Evolutionary conservation across 2,797 vertebrate species (phyloP), one percentile per base, ranked within the genome.

Genomic region (Hippocampus kuda): DNA sequence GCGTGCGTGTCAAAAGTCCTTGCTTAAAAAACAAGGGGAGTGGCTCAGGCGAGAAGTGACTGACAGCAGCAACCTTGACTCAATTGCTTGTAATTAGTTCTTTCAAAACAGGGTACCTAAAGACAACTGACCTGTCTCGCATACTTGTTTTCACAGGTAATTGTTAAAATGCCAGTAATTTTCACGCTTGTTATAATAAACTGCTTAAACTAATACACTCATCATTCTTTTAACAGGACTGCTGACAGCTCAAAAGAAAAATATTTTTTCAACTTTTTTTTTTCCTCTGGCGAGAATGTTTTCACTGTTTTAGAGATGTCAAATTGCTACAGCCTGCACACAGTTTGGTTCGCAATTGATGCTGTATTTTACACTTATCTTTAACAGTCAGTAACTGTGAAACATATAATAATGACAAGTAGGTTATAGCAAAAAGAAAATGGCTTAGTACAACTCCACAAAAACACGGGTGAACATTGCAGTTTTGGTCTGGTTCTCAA

Each of bases 1-100:
- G n/a, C n/a, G 68, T 67, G 22, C 27, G 24, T 51, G 67, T 30
- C 91, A 92, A 91, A 82, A 85, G 88, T 81, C 89, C 90, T 90
- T 91, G 90, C 86, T 81, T 88, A 88, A 89, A 89, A 90, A 90
- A 91, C 88, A 86, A 88, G 90, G 57, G 91, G 87, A 84, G 81
- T 85, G 89, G 88, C 90, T 90, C 91, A 87, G 27, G 63, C 87
- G 77, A 69, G 88, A 75, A 69, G 34, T 89, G 90, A 95, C 86
- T 92, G 94, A 92, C 91, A 90, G 87, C 84, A 84, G 85, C 89
- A 91, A 93, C 94, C 93, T 95, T 93, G 93, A 89, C 93, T 93
- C 93, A 94, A 95, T 94, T 94, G 92, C 90, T 91, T 89, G 91
- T 95, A 94, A 95, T 95, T 95, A 94, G 89, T 92, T 92, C 91